Conservation (phyloP, 2,113 vertebrate genomes). For the zebrafish (Danio rerio) region GRCz12tu NC_133194.1:49348501-49349000, state of each 20-base stretch:
- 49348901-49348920: background rate
- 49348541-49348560: background rate
- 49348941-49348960: background rate
- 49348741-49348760: background rate
- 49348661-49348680: no score
- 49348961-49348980: background rate
- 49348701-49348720: no score
- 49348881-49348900: constrained; percentile 1
- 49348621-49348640: background rate
- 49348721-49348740: no score
- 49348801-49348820: background rate
- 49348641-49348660: background rate
- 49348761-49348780: background rate
- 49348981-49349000: background rate
- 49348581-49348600: background rate
- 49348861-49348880: background rate
- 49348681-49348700: background rate
- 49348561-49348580: background rate
- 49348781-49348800: background rate
- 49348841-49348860: background rate
- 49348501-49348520: constrained; percentile 2
- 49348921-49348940: background rate
- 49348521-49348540: background rate
- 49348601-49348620: background rate
- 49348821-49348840: background rate